Conservation (phyloP, 2,797 vertebrate species). For the Urophycis tenuis region DNA sequence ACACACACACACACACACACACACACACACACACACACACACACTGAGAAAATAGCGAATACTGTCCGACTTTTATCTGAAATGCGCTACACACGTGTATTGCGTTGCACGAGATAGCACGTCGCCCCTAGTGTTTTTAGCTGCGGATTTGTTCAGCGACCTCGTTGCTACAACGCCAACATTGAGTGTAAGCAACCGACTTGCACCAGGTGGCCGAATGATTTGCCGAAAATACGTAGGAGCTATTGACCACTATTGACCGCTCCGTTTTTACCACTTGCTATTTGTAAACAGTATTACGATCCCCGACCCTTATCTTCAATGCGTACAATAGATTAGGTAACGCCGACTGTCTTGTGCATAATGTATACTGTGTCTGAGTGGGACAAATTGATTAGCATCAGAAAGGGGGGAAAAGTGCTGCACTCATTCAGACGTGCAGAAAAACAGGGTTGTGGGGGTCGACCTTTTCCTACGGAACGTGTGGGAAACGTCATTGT, state of each 20-base stretch:
- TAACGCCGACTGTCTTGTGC: slow-evolving; percentile 24
- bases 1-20: not conserved
- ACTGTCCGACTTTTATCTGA: slow-evolving; percentile 10
- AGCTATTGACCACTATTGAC: not conserved
- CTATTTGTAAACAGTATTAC: not conserved
- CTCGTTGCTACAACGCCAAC: not conserved
- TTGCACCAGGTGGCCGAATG: too few relatives aligned
- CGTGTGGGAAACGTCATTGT: slow-evolving; percentile 14
- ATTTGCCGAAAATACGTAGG: not conserved
- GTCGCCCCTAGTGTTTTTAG: not conserved
- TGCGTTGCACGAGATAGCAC: not conserved
- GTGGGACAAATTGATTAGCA: slow-evolving; percentile 45
- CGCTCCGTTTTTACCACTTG: not conserved
- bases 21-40: not conserved
- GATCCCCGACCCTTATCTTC: slow-evolving; percentile 31
- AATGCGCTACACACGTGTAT: not conserved
- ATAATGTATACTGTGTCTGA: slow-evolving; percentile 21
- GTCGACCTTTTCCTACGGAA: slow-evolving; percentile 16
- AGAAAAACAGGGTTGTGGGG: slow-evolving; percentile 18
- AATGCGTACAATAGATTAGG: slow-evolving; percentile 28
- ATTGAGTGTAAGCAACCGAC: not conserved
- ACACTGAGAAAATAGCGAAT: not conserved
- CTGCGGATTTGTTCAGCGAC: not conserved
- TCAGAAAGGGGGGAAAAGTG: slow-evolving; percentile 42
- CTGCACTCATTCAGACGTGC: slow-evolving; percentile 20